A percentile compares a stretch with the other conserved stretches of the same genome.
phyloP scores from a whole-genome alignment of 2,888 invertebrate species.

The Quadroppia sp. region DNA sequence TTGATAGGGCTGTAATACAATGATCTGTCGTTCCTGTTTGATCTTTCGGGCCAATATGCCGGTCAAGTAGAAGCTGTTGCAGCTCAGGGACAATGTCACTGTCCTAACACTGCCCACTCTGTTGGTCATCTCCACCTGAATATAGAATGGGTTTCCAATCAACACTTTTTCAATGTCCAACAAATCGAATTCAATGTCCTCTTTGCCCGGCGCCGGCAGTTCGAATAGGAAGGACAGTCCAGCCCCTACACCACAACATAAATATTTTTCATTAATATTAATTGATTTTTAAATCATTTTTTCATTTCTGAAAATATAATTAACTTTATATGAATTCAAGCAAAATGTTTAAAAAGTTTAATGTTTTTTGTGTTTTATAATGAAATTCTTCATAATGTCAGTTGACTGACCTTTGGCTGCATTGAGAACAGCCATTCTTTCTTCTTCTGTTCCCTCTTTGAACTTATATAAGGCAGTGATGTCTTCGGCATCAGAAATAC shows the following conservation, averaged over 20 bases:
- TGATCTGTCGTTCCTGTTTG: constrained; percentile 65
- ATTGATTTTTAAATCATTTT: too few relatives aligned
- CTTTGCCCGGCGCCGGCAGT: constrained; percentile 52
- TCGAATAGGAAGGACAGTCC: constrained; percentile 49
- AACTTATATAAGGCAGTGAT: constrained; percentile 68
- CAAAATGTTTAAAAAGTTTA: too few relatives aligned
- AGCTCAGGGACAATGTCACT: constrained; percentile 62
- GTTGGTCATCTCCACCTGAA: constrained; percentile 66
- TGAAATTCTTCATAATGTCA: too few relatives aligned
- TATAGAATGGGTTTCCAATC: constrained; percentile 64
- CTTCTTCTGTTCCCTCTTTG: constrained; percentile 66
- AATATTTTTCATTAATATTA: too few relatives aligned
- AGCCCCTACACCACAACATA: constrained; percentile 40
- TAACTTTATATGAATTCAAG: too few relatives aligned
- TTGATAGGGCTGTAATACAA: constrained; percentile 62
- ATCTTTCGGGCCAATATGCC: constrained; percentile 68
- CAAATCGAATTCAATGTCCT: constrained; percentile 56
- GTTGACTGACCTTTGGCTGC: constrained; percentile 59
- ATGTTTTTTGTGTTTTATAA: too few relatives aligned
- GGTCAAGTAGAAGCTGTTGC: constrained; percentile 70
- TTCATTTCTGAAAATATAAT: too few relatives aligned
- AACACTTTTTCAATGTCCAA: constrained; percentile 64
- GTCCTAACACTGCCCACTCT: constrained; percentile 61
- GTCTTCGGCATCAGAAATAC: constrained; percentile 67
- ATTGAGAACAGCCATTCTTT: constrained; percentile 68